Percentiles rank a stretch among this genome's conserved stretches.
Conservation (phyloP, 2,797 vertebrate genomes). For the Acanthurus tractus region DNA sequence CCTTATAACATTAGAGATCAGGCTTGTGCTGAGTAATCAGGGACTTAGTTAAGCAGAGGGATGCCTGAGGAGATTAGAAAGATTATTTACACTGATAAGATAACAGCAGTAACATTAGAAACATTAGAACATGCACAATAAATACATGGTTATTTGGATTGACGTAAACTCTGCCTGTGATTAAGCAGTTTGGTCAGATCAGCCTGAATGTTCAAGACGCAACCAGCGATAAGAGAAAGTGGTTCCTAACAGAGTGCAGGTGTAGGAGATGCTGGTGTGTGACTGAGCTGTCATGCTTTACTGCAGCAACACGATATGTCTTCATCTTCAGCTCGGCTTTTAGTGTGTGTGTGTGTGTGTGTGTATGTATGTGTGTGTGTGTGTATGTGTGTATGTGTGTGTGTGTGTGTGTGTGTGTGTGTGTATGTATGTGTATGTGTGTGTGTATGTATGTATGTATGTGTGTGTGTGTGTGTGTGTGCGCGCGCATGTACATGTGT, state of each 20-base stretch:
- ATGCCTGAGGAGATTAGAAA: neutral
- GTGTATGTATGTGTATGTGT: too few relatives aligned
- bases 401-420: too few relatives aligned
- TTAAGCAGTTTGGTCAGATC: constrained; percentile 4
- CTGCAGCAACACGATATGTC: constrained; percentile 38
- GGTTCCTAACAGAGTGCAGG: constrained; percentile 4
- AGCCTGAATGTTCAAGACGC: neutral
- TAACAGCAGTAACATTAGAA: neutral
- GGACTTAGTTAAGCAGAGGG: neutral
- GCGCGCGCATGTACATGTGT: neutral
- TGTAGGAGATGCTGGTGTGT: constrained; percentile 19
- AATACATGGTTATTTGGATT: neutral
- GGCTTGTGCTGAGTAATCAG: neutral
- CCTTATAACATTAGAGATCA: neutral
- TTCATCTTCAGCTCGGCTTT: constrained; percentile 38
- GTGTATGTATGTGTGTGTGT: neutral
- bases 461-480: neutral
- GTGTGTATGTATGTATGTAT: too few relatives aligned
- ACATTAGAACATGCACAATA: neutral
- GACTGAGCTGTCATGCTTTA: constrained; percentile 42
- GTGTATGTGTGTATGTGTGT: neutral
- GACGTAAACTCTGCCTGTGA: neutral
- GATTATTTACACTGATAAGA: neutral
- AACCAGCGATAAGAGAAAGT: neutral
- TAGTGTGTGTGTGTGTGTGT: neutral